A percentile compares a stretch with the other conserved stretches of the same genome.
Conservation (phyloP, 2,113 vertebrate species). For the Chauna torquata region DNA sequence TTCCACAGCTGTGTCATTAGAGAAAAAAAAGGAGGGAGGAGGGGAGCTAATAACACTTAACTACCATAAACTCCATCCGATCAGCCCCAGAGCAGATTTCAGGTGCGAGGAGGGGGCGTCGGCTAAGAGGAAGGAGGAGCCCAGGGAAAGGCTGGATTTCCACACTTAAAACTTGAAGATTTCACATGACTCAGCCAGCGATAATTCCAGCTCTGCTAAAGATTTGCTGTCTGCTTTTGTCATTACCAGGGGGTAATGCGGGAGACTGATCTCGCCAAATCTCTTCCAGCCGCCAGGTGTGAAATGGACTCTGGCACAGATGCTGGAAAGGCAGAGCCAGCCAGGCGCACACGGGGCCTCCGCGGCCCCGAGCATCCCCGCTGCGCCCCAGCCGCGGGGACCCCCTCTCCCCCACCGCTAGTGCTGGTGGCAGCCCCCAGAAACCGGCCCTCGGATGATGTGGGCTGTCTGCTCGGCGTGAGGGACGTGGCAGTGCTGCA, state of each 20-base stretch:
- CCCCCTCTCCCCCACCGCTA: not conserved
- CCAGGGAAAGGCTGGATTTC: conserved; percentile 64
- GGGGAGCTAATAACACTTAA: conserved; percentile 45
- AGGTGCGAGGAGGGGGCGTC: conserved; percentile 4
- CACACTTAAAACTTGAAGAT: conserved; percentile 52
- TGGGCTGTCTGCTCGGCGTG: not conserved
- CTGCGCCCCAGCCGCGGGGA: not conserved
- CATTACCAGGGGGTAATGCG: conserved; percentile 76
- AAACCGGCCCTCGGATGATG: fast-evolving
- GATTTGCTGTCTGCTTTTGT: conserved; percentile 82
- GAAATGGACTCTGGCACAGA: conserved; percentile 14
- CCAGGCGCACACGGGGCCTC: conserved; percentile 5
- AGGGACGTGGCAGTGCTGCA: fast-evolving
- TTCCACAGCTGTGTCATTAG: conserved; percentile 27
- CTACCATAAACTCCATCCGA: conserved; percentile 55
- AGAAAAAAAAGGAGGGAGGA: not conserved
- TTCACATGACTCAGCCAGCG: conserved; percentile 54
- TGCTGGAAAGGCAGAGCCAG: not conserved
- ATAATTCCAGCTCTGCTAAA: conserved; percentile 70
- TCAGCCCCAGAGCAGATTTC: conserved; percentile 53
- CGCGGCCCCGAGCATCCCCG: not conserved
- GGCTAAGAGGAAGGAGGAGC: conserved; percentile 20
- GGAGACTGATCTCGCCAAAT: conserved; percentile 64
- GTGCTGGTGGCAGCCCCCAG: not conserved
- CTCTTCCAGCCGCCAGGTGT: conserved; percentile 62